phyloP scores from a whole-genome alignment of 1,140 invertebrate genomes.

The Laupala kohalensis region DNA sequence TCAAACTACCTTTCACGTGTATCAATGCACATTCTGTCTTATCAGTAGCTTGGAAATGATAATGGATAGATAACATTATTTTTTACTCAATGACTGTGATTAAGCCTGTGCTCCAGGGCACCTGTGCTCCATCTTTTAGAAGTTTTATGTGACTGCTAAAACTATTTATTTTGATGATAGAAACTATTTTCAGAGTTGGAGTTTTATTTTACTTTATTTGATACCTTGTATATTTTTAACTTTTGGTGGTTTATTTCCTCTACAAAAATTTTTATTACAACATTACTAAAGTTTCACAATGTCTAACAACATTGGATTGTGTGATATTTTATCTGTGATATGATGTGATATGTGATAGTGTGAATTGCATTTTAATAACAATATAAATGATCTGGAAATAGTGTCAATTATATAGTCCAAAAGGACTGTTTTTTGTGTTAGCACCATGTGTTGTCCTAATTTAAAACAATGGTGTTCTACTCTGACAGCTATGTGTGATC shows the following conservation, averaged over 20 bases:
- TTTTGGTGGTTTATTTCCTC: background rate
- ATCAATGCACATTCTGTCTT: background rate
- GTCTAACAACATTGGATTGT: background rate
- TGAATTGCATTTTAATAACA: background rate
- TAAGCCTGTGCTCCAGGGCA: no score
- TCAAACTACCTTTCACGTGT: no score
- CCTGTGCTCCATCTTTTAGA: no score
- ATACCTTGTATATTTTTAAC: background rate
- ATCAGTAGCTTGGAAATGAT: background rate
- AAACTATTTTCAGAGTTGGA: background rate
- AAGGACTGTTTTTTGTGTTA: background rate
- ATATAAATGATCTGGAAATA: background rate
- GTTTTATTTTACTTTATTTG: background rate
- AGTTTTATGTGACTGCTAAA: background rate
- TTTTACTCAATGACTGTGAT: no score
- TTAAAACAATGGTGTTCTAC: conserved; percentile 9
- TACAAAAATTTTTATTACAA: background rate
- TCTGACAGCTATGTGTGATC: conserved; percentile 3
- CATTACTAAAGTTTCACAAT: background rate
- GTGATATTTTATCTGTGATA: background rate
- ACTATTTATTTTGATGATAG: background rate
- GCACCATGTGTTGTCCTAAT: background rate
- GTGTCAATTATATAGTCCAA: background rate
- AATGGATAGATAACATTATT: background rate
- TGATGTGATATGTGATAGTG: background rate